Evolutionary conservation across 2,888 invertebrate genomes (phyloP), one percentile per base, ranked within the genome.

Genomic region (Autographa gamma): DNA sequence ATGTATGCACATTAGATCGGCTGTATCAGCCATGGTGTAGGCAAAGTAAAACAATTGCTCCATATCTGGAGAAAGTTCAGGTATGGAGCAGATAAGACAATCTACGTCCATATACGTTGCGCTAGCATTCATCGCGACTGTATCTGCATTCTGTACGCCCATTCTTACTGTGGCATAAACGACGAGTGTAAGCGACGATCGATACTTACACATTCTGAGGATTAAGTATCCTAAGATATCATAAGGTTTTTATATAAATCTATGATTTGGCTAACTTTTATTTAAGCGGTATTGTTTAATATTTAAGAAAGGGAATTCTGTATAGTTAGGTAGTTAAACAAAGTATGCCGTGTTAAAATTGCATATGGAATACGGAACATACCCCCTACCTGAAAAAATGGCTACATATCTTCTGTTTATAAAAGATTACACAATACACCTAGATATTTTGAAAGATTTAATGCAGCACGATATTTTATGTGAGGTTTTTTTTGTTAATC

Each of bases 91-190:
- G 73, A 75, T 74, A 71, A 64, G 61, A 70, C 74, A 77, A 75
- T 75, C 71, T 74, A 76, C 80, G 85, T 86, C 90, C 91, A 86
- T 88, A 89, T 89, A 88, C 75, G 89, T 81, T 82, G 72, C 71
- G 74, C 83, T 81, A 81, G 86, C 89, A 88, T 85, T 89, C 85
- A 87, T 86, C 84, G 85, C 77, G 68, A 76, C 77, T 82, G 77
- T 77, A 82, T 85, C 82, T 82, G 82, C 71, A 87, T 77, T 56
- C n/a, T 69, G 56, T 48, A 63, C 85, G 87, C 88, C 88, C 85
- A 87, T 86, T 82, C 76, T 81, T 67, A 18, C 73, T 69, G 69
- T 81, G 86, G 85, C 61, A 19, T 72, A 88, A 88, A 76, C 62
- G 16, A 79, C 19, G 32, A 75, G 81, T 65, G 18, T 19, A n/a